A percentile compares a stretch with the other conserved stretches of the same genome.
These are phyloP conservation scores for Cirrhinus molitorella DNA, from an alignment of 2,797 vertebrate species.

Conservation along the genomic window DNA sequence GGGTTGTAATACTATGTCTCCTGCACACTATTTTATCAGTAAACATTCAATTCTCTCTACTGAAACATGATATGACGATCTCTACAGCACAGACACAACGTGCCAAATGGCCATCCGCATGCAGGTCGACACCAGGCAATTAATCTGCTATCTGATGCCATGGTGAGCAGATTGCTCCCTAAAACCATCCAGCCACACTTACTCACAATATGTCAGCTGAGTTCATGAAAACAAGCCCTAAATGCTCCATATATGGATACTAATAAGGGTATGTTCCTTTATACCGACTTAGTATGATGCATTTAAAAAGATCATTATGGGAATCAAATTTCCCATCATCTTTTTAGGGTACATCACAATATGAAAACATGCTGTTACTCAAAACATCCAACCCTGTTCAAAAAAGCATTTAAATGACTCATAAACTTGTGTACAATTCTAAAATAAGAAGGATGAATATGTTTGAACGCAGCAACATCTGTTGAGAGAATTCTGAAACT, in stretches of 20 bases:
- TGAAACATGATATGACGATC: constrained; percentile 44
- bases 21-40: constrained; percentile 7
- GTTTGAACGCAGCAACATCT: background rate
- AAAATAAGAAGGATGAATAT: background rate
- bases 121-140: constrained; percentile 12
- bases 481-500: background rate
- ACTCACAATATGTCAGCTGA: constrained; percentile 26
- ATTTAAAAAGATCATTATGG: background rate
- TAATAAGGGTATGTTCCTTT: background rate
- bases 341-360: background rate
- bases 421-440: too few species aligned
- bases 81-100: constrained; percentile 26
- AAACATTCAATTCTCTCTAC: constrained; percentile 22
- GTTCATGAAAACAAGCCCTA: background rate
- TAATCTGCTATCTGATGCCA: constrained; percentile 35
- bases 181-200: constrained; percentile 28
- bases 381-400: background rate
- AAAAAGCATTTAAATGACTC: background rate
- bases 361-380: background rate
- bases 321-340: background rate
- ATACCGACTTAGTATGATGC: background rate
- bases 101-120: constrained; percentile 34
- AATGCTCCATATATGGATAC: background rate
- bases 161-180: constrained; percentile 30
- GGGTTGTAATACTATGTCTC: background rate